phyloP scores from a whole-genome alignment of 53 echinoderm and acorn worm species.

The Apostichopus leukothele region DNA sequence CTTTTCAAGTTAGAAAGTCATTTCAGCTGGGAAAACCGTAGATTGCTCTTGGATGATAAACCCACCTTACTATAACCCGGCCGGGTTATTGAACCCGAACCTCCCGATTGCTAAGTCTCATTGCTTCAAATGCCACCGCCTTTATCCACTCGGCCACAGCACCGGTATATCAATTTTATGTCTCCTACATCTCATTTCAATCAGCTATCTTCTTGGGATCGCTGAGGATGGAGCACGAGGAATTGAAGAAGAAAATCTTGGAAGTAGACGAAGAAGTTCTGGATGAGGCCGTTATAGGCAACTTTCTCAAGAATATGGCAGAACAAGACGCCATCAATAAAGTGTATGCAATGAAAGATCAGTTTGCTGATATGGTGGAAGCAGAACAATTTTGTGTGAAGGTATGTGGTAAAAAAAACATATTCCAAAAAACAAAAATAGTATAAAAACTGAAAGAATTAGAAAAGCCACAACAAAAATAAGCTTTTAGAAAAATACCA shows the following conservation, averaged over 20 bases:
- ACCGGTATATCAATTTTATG: not conserved
- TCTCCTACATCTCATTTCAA: not conserved
- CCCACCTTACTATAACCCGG: too few species aligned
- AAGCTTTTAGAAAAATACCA: too few species aligned
- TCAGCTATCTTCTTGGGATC: slow-evolving; percentile 91
- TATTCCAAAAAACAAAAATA: not conserved
- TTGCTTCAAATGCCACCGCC: too few species aligned
- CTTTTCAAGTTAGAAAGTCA: too few species aligned
- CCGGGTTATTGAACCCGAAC: not conserved
- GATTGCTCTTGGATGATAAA: too few species aligned
- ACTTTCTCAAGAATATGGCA: slow-evolving; percentile 84
- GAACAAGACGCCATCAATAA: slow-evolving; percentile 71
- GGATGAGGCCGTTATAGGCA: slow-evolving; percentile 69
- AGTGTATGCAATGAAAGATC: slow-evolving; percentile 69
- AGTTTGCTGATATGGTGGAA: slow-evolving; percentile 88
- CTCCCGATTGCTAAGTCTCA: too few species aligned
- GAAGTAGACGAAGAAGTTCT: slow-evolving; percentile 84
- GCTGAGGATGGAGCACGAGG: slow-evolving; percentile 67
- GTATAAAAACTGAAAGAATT: not conserved
- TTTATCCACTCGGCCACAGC: too few species aligned
- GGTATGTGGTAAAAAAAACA: slow-evolving; percentile 39
- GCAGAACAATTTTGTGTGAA: slow-evolving; percentile 94
- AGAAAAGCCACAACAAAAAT: not conserved
- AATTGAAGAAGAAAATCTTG: slow-evolving; percentile 79
- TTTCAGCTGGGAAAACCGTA: too few species aligned